Base-by-base conservation (phyloP, 2,888 invertebrate genomes). In the Drosophila pullipes region DNA sequence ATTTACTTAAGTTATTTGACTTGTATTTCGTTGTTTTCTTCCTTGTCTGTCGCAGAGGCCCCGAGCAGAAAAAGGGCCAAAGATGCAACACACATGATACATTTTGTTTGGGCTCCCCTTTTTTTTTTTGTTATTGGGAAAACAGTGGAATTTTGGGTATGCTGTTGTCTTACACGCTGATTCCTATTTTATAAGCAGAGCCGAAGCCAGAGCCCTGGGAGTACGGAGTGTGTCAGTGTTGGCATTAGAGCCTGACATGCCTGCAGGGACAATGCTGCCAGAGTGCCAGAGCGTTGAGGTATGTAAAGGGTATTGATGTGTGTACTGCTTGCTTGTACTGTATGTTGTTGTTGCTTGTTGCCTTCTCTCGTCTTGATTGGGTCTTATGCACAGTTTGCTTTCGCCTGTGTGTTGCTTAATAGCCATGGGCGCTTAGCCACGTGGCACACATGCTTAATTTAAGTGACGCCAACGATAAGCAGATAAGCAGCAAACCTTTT, bases 241-340 rank as follows among this genome's bases (percentile, higher is more conserved):
- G 86, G 88, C 84, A 89, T 91, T 90, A 89, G 86, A 85, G 88
- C 83, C 84, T 90, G 90, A 91, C 89, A 91, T 89, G 85, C 86
- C 92, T 90, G 82, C 67, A 82, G 89, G 91, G 89, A 87, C 79
- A 87, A 76, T 74, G 75, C 53, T 65, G 58, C 18, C 53, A 33
- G 61, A 61, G 52, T 52, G 52, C 39, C 65, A 64, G 41, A 74
- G 71, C 86, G 77, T 75, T 67, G 74, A 76, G 85, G 72, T 86
- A 75, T 82, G 83, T 83, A 83, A 79, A 79, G 79, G 74, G 69
- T 78, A 87, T 78, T 82, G 88, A 83, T 83, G 83, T 76, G 85
- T 60, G 60, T 28, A n/a, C 30, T 47, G 59, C 39, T 35, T 66
- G 44, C 39, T 25, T 66, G 44, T 55, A 55, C n/a, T 54, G 6